Conservation (phyloP, 2,113 vertebrate species). For the Mormyrus iriodes region DNA sequence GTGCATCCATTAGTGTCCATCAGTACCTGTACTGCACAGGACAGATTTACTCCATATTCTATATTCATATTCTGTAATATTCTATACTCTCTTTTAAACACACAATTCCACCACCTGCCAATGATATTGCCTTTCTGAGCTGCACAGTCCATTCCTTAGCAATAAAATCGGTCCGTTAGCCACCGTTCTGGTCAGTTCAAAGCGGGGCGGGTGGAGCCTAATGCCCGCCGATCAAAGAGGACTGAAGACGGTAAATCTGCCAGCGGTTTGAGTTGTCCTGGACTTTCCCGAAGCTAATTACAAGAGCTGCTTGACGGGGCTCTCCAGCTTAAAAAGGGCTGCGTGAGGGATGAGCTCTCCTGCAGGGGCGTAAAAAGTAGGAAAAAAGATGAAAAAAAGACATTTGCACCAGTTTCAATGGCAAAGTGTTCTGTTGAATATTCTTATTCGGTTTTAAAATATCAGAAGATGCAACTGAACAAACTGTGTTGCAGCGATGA, state of each 20-base stretch:
- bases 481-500: not conserved
- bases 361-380: not conserved
- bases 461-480: not conserved
- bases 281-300: not conserved
- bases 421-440: not conserved
- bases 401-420: not conserved
- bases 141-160: not conserved
- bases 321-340: not conserved
- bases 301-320: not conserved
- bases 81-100: not conserved
- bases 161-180: not conserved
- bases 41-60: too few species aligned
- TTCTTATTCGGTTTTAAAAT: not conserved
- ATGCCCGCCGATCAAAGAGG: not conserved
- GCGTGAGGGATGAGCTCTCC: not conserved
- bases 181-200: not conserved
- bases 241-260: not conserved
- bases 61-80: not conserved
- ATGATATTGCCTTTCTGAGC: not conserved
- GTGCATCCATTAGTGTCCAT: not conserved
- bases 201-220: not conserved
- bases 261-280: not conserved
- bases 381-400: not conserved
- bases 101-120: not conserved
- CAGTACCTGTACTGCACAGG: not conserved